A percentile compares a stretch with the other conserved stretches of the same genome.
Evolutionary conservation across 2,797 vertebrate genomes (phyloP).

Genomic region (Scomberomorus guttatus): DNA sequence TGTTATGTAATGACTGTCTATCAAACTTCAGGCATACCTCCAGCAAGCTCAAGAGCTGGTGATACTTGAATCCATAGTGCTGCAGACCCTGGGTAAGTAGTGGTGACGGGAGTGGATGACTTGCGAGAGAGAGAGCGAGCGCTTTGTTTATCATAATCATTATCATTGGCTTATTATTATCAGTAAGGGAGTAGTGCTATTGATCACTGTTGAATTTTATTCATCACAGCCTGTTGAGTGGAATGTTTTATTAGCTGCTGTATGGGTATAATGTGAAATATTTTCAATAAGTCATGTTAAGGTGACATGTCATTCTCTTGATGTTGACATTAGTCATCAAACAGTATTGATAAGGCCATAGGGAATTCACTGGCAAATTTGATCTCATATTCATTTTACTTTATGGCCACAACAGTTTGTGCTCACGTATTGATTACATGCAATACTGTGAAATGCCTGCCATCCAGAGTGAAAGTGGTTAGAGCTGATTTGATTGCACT

Average conservation of each 20-base stretch:
- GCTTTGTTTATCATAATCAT: conserved; percentile 48
- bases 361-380: not conserved
- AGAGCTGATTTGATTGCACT: not conserved
- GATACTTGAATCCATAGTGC: conserved; percentile 99
- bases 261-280: conserved; percentile 54
- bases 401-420: not conserved
- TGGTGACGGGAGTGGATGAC: conserved; percentile 80
- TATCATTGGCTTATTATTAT: conserved; percentile 46
- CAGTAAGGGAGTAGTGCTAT: conserved; percentile 56
- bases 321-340: not conserved
- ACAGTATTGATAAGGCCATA: not conserved
- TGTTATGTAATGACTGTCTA: conserved; percentile 89
- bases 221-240: conserved; percentile 61
- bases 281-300: conserved; percentile 63
- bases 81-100: conserved; percentile 99
- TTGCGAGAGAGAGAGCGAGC: conserved; percentile 56
- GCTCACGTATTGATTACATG: not conserved
- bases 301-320: conserved; percentile 77
- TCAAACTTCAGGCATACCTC: conserved; percentile 97
- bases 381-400: conserved; percentile 6
- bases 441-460: not conserved
- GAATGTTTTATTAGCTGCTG: conserved; percentile 56
- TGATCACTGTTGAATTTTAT: conserved; percentile 60
- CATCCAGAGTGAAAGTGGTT: not conserved
- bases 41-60: conserved; percentile 99